Evolutionary conservation across 2,113 vertebrate species (phyloP), one percentile per base, ranked within the genome.

Genomic region (Psettodes erumei): DNA sequence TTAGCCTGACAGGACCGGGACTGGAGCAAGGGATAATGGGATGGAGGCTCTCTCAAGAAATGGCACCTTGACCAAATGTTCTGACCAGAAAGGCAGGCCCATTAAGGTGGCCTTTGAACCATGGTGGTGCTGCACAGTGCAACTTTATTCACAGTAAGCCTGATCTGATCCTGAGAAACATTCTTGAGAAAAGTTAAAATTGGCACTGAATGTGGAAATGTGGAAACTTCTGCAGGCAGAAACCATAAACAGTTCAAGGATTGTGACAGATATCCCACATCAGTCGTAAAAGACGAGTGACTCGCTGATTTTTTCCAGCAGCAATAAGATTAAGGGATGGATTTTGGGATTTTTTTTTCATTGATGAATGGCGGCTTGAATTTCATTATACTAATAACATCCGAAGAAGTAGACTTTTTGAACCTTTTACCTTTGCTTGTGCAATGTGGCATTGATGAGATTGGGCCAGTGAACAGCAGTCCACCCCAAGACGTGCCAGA

Each of bases 31-130:
- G 69, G 63, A 81, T 77, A 81, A 79, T 32, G 67, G 71, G 54
- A 66, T 54, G 8, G 32, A 66, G 45, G 71, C 30, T 70, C 64
- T 23, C 35, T 71, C 30, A 35, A 62, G 69, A 83, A 86, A 81
- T 79, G 82, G 71, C 84, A 90, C 85, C 82, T 88, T 87, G 79
- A 76, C 84, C 81, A 83, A 86, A 81, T 71, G 80, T 78, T 79
- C 70, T 71, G 59, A 79, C 82, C 71, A 38, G 21, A 70, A 67
- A 68, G 40, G 32, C 23, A 45, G 68, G 19, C 33, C 69, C 48
- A 47, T 75, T 78, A 40, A 77, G 75, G 71, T 0, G 28, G 48
- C 60, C 27, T 73, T 48, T 75, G 71, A 76, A 58, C 54, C 28
- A 8, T 54, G 40, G n/a, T 45, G 61, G 32, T 48, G 37, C 64